Evolutionary conservation across 2,888 invertebrate genomes (phyloP).

Genomic region (Acanthosoma haemorrhoidale): DNA sequence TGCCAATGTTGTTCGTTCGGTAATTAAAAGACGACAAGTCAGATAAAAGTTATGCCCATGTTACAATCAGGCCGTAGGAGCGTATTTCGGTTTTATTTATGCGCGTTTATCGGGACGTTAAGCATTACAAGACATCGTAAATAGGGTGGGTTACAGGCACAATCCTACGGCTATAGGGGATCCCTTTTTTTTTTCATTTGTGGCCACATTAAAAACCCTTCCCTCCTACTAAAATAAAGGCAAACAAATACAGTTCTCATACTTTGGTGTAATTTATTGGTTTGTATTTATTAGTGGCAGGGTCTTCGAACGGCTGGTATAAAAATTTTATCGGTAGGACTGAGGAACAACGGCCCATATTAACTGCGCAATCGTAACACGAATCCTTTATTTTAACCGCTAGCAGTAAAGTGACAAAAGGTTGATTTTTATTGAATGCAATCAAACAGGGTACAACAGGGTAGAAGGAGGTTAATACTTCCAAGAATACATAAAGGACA

Average conservation of each 20-base stretch:
- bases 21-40: too few relatives aligned
- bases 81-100: too few relatives aligned
- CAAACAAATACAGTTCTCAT: constrained; percentile 3
- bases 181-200: neutral
- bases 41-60: too few relatives aligned
- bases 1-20: too few relatives aligned
- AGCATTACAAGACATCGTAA: neutral
- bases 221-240: neutral
- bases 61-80: too few relatives aligned
- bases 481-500: neutral
- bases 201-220: neutral
- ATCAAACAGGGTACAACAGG: neutral
- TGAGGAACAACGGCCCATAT: constrained; percentile 6
- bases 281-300: constrained; percentile 15
- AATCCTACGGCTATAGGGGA: neutral
- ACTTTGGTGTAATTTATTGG: constrained; percentile 15
- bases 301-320: neutral
- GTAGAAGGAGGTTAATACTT: neutral
- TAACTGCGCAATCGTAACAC: constrained; percentile 19
- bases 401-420: neutral
- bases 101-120: neutral
- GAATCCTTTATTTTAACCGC: constrained; percentile 3
- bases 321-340: constrained; percentile 13
- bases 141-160: neutral
- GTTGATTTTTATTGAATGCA: constrained; percentile 14